Conservation (phyloP, 1,140 invertebrate genomes). For the Lasioglossum baleicum region DNA sequence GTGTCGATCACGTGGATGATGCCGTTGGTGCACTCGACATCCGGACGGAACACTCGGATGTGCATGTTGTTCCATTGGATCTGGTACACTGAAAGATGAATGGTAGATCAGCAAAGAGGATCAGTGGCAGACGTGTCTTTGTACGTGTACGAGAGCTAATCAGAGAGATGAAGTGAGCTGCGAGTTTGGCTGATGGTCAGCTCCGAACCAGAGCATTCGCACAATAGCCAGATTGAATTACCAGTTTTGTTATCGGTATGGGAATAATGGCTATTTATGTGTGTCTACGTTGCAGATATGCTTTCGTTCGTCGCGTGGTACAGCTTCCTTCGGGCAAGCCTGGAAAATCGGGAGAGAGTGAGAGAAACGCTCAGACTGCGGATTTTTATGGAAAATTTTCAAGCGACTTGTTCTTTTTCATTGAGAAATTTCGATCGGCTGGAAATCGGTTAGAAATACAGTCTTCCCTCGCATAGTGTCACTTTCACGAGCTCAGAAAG, state of each 20-base stretch:
- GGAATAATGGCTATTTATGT: not conserved
- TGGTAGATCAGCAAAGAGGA: not conserved
- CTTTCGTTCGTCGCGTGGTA: no score
- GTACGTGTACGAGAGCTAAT: not conserved
- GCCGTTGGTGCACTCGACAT: conserved; percentile 95
- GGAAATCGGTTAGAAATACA: no score
- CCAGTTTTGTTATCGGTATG: no score
- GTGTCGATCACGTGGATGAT: conserved; percentile 95
- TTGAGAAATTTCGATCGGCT: no score
- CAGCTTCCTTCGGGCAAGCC: no score
- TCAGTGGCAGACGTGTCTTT: not conserved
- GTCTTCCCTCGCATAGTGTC: no score
- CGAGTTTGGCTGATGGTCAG: conserved; percentile 17
- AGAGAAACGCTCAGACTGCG: no score
- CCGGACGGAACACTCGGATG: conserved; percentile 91
- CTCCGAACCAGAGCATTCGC: no score
- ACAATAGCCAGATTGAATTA: no score
- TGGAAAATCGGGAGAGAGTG: not conserved
- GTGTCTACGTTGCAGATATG: not conserved
- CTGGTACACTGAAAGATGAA: conserved; percentile 85
- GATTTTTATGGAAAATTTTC: no score
- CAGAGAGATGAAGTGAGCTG: conserved; percentile 33
- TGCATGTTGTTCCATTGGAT: conserved; percentile 90
- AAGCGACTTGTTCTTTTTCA: no score
- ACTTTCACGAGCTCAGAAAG: no score